Evolutionary conservation across 2,888 invertebrate genomes (phyloP).

Genomic region (Sisyra nigra): DNA sequence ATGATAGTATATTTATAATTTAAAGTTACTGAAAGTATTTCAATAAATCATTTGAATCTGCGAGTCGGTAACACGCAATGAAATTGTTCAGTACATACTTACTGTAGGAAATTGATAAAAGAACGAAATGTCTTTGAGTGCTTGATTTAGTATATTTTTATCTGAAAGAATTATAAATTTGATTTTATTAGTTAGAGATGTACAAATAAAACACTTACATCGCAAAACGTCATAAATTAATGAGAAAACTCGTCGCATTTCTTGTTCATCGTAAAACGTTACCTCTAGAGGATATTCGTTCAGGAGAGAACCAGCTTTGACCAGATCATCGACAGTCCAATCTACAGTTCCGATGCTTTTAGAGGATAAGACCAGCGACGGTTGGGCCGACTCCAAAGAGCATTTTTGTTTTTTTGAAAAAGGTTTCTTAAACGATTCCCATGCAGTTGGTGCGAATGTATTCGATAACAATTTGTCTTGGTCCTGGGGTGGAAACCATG

Average conservation of each 20-base stretch:
- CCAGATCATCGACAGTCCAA: conserved; percentile 29
- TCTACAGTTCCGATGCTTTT: conserved; percentile 16
- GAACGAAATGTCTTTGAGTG: conserved; percentile 44
- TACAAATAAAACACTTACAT: conserved; percentile 34
- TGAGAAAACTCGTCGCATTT: conserved; percentile 56
- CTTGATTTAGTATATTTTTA: conserved; percentile 47
- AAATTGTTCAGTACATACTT: conserved; percentile 17
- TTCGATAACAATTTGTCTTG: conserved; percentile 7
- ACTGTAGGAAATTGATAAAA: conserved; percentile 38
- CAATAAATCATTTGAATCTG: not conserved
- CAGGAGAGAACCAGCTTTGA: conserved; percentile 39
- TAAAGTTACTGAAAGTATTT: not conserved
- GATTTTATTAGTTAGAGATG: not conserved
- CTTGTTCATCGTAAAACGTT: conserved; percentile 45
- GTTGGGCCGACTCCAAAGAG: conserved; percentile 8
- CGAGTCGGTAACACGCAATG: too few species aligned
- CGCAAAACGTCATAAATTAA: conserved; percentile 58
- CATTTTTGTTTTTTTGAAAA: conserved; percentile 6
- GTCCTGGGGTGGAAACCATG: conserved; percentile 2
- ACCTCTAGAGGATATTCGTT: conserved; percentile 31
- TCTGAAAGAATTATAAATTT: conserved; percentile 31
- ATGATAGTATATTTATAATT: not conserved
- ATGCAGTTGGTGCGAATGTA: conserved; percentile 8
- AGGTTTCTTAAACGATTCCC: conserved; percentile 11
- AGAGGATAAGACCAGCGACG: conserved; percentile 2